A percentile compares a stretch with the other conserved stretches of the same genome.
Evolutionary conservation across 2,113 vertebrate species (phyloP).

Genomic region (Uria aalge): DNA sequence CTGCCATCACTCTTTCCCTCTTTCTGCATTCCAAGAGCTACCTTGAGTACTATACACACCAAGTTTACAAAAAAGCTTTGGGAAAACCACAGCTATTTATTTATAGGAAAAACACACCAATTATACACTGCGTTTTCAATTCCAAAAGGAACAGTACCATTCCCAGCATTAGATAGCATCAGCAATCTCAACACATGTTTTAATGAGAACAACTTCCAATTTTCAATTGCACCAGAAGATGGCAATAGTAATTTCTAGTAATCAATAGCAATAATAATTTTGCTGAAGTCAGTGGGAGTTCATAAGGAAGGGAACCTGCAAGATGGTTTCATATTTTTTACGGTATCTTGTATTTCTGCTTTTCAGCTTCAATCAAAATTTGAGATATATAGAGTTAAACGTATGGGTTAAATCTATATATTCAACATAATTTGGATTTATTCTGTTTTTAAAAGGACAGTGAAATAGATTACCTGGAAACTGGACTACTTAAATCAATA

Average conservation of each 20-base stretch:
- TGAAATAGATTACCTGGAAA: background rate
- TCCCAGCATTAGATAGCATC: background rate
- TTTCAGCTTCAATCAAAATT: background rate
- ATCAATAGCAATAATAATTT: slow-evolving; percentile 60
- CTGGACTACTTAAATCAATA: background rate
- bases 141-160: background rate
- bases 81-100: background rate
- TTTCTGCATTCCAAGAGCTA: background rate
- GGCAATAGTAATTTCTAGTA: slow-evolving; percentile 60
- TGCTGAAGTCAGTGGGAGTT: background rate
- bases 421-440: background rate
- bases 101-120: background rate
- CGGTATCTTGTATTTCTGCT: background rate
- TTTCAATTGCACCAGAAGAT: slow-evolving; percentile 60
- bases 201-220: slow-evolving; percentile 18
- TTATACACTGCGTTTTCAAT: background rate
- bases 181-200: background rate
- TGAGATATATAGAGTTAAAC: background rate
- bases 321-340: background rate
- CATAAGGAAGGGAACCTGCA: background rate
- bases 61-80: background rate
- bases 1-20: background rate
- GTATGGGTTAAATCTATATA: background rate
- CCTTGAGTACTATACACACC: background rate
- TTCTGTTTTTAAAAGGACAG: background rate